Evolutionary conservation across 2,113 vertebrate genomes (phyloP).

Genomic region (Myodes glareolus): DNA sequence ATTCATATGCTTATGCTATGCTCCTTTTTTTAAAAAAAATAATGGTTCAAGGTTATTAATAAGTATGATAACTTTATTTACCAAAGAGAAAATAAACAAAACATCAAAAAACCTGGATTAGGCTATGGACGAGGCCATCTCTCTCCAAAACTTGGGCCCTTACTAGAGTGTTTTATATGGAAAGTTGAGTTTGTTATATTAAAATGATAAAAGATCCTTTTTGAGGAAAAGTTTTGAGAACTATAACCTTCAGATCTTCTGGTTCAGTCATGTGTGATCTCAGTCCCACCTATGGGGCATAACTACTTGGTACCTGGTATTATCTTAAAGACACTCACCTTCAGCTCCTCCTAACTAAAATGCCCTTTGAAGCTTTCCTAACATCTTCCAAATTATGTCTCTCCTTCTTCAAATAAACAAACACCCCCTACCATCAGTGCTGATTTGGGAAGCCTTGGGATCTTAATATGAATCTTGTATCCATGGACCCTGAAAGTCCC

Average conservation of each 20-base stretch:
- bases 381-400: not conserved
- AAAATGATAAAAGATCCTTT: not conserved
- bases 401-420: not conserved
- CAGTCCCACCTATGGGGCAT: not conserved
- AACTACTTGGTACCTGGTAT: not conserved
- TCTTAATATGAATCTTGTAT: not conserved
- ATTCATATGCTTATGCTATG: no score
- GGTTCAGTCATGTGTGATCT: fast-evolving
- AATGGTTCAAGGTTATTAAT: not conserved
- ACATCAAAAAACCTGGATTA: not conserved
- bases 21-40: no score
- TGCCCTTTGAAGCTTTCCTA: not conserved
- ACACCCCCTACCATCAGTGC: fast-evolving
- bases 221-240: not conserved
- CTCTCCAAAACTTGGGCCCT: not conserved
- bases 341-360: not conserved
- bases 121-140: not conserved
- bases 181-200: not conserved
- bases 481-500: not conserved
- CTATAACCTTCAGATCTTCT: not conserved
- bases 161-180: not conserved
- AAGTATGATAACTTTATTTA: not conserved
- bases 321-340: not conserved
- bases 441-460: not conserved
- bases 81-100: not conserved